phyloP scores from a whole-genome alignment of 1,140 invertebrate genomes.

The Trissolcus basalis region DNA sequence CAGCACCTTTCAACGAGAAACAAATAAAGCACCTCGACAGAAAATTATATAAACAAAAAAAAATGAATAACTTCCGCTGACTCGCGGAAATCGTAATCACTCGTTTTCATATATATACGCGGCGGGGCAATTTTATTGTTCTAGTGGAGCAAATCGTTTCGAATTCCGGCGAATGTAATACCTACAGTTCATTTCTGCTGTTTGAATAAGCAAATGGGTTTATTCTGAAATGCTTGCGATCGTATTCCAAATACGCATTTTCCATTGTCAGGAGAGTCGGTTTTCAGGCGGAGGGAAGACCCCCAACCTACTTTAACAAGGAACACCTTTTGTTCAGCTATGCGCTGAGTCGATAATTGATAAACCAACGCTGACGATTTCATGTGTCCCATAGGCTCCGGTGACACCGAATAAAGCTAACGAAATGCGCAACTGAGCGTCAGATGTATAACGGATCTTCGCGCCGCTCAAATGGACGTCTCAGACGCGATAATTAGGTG shows the following conservation, averaged over 20 bases:
- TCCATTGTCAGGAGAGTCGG: constrained; percentile 9
- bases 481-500: constrained; percentile 23
- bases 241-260: constrained; percentile 38
- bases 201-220: constrained; percentile 53
- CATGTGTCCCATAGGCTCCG: not conserved
- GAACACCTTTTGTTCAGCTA: constrained; percentile 27
- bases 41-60: too few relatives aligned
- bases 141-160: constrained; percentile 20
- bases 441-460: constrained; percentile 11
- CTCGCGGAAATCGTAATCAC: constrained; percentile 3
- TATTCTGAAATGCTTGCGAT: constrained; percentile 44
- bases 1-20: not conserved
- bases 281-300: not conserved
- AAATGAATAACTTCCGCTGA: too few relatives aligned
- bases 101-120: constrained; percentile 2
- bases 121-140: constrained; percentile 24
- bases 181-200: constrained; percentile 38
- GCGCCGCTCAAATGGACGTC: too few relatives aligned
- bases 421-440: constrained; percentile 10
- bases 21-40: too few relatives aligned
- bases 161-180: constrained; percentile 37
- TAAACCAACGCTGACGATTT: constrained; percentile 16
- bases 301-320: constrained; percentile 12
- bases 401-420: constrained; percentile 7
- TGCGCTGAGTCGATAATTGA: constrained; percentile 25